These are phyloP conservation scores for Oreochromis grahami DNA, from an alignment of 2,797 vertebrate genomes.

Conservation along the genomic window DNA sequence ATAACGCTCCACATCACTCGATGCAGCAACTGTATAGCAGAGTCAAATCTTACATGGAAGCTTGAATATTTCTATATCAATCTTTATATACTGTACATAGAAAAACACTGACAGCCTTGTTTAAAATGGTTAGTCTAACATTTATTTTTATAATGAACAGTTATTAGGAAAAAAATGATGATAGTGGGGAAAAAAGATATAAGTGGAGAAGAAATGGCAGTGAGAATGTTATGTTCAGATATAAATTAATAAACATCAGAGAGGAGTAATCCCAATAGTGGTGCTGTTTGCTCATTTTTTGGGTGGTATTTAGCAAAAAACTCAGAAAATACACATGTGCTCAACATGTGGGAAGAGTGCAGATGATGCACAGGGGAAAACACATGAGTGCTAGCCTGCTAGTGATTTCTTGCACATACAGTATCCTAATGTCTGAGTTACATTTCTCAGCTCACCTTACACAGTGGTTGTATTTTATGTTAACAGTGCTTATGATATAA, in stretches of 20 bases:
- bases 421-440: neutral
- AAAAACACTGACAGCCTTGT: neutral
- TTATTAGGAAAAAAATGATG: neutral
- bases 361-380: neutral
- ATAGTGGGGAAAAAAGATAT: neutral
- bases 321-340: neutral
- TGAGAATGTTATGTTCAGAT: neutral
- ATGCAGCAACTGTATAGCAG: neutral
- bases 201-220: neutral
- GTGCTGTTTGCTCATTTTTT: neutral
- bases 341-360: neutral
- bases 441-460: neutral
- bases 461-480: neutral
- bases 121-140: neutral
- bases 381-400: constrained; percentile 37
- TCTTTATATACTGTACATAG: neutral
- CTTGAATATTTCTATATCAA: neutral
- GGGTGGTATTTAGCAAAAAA: neutral
- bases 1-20: neutral
- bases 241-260: constrained; percentile 1
- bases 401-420: neutral
- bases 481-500: neutral
- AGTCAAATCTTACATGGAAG: neutral
- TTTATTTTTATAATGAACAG: neutral
- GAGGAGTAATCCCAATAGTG: neutral